Evolutionary conservation across 2,888 invertebrate species (phyloP), one percentile per base, ranked within the genome.

Genomic region (Cryptops parisi): DNA sequence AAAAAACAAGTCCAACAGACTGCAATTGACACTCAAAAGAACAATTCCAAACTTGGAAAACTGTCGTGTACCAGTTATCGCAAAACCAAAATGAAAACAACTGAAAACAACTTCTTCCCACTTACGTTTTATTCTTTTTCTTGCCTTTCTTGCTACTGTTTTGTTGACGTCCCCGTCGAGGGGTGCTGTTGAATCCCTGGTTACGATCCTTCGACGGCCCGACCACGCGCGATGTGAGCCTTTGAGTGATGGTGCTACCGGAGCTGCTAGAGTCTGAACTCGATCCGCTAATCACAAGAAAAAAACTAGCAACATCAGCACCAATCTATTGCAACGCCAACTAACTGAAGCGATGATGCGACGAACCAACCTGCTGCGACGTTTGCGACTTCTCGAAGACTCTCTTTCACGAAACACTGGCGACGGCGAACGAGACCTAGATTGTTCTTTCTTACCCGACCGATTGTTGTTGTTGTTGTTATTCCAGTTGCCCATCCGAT

Each of bases 81-180:
- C 15, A 33, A 33, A 33, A 33, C 15, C 6, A 33, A 9, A 41
- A 50, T 21, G n/a, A n/a, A n/a, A n/a, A n/a, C n/a, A n/a, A n/a
- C n/a, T n/a, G n/a, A n/a, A n/a, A n/a, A n/a, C n/a, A n/a, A n/a
- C n/a, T n/a, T n/a, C n/a, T n/a, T n/a, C n/a, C n/a, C 45, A 23
- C 25, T 24, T 41, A 54, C 54, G 46, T 50, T 51, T 54, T 54
- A 54, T 55, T 58, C 38, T 57, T 60, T 17, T 55, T 59, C 56
- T 62, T 64, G 39, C 60, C 61, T 52, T 62, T 62, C 58, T 71
- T 70, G 55, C 70, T 70, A 64, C 67, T 47, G 19, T 52, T 55
- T 51, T 39, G 52, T 50, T 26, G 56, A 23, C 17, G 54, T 58
- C 43, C 57, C 24, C 33, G 15, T 47, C 38, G 9, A 24, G 53